A percentile compares a stretch with the other conserved stretches of the same genome.
Conservation (phyloP, 2,797 vertebrate genomes). For the Phyllotis vaccarum region DNA sequence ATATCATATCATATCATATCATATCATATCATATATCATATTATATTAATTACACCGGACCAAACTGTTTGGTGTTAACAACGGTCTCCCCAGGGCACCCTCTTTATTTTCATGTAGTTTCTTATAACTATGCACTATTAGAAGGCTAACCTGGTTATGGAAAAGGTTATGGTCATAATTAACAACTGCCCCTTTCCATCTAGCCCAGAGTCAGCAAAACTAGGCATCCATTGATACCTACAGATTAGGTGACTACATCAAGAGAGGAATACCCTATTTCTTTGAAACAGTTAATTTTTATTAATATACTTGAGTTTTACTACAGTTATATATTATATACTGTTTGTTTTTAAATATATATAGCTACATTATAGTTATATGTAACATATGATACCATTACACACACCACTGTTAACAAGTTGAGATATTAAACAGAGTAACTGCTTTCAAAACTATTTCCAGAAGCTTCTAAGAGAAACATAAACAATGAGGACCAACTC, state of each 20-base stretch:
- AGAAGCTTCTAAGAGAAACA: slow-evolving; percentile 63
- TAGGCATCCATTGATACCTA: neutral
- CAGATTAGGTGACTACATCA: too few species aligned
- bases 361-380: neutral
- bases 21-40: too few species aligned
- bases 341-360: neutral
- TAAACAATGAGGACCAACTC: neutral
- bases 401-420: neutral
- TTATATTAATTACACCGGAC: too few species aligned
- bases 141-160: too few species aligned
- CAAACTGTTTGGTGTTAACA: accelerated
- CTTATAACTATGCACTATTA: neutral
- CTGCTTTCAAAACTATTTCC: slow-evolving; percentile 56
- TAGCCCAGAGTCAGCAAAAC: neutral
- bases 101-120: neutral
- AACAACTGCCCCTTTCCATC: neutral
- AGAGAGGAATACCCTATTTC: neutral
- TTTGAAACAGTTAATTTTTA: neutral
- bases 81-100: neutral
- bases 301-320: neutral
- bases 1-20: too few species aligned
- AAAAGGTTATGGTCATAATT: neutral
- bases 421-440: neutral
- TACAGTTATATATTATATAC: neutral
- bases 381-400: neutral